Evolutionary conservation across 2,113 vertebrate genomes (phyloP).

Genomic region (Nycticryphes semicollaris): DNA sequence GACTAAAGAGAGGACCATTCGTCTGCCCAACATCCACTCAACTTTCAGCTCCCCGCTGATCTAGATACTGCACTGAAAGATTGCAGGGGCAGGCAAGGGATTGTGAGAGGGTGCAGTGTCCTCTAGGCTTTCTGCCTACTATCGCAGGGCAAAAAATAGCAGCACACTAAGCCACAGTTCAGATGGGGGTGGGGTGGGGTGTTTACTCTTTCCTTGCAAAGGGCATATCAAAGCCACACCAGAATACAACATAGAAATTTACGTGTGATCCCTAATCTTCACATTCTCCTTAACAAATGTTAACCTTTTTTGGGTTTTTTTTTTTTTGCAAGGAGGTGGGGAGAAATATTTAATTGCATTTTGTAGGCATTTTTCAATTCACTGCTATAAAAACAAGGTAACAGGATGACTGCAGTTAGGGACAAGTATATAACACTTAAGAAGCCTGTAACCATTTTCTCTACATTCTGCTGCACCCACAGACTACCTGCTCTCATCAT

Average conservation of each 20-base stretch:
- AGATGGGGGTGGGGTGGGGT: neutral
- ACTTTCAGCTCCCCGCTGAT: accelerated
- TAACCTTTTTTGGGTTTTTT: neutral
- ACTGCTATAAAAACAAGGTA: neutral
- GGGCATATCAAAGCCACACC: neutral
- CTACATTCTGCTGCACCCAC: neutral
- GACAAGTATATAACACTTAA: neutral
- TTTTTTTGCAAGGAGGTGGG: accelerated
- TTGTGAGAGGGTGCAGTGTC: neutral
- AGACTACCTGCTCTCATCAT: neutral
- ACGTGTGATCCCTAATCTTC: neutral
- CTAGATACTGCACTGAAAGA: neutral
- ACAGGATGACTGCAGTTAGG: neutral
- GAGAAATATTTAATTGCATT: neutral
- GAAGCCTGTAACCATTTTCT: neutral
- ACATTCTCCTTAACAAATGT: neutral
- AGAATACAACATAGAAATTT: neutral
- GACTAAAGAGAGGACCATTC: neutral
- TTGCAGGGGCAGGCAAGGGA: neutral
- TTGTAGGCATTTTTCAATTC: neutral
- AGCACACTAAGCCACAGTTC: neutral
- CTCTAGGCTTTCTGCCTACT: neutral
- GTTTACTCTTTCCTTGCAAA: neutral
- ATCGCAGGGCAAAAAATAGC: neutral
- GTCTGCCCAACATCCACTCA: neutral